phyloP scores from a whole-genome alignment of 2,113 vertebrate species.

The Megalops atlanticus region DNA sequence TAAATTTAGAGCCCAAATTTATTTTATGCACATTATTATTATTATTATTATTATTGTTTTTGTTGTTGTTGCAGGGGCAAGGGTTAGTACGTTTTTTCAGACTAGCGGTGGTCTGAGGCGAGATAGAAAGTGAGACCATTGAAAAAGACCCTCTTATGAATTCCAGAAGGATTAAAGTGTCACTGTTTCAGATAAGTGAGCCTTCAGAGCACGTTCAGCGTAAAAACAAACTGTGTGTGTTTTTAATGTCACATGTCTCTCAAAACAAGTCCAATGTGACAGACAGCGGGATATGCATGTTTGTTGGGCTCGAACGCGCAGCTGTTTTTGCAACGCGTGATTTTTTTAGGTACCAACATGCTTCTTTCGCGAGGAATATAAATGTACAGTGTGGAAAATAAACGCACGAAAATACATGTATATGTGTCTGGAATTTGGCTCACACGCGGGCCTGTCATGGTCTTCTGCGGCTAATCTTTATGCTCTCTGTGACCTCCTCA shows the following conservation, averaged over 20 bases:
- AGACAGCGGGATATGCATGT: neutral
- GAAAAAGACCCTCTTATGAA: too few species aligned
- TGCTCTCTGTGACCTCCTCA: conserved; percentile 98
- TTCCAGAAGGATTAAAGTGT: neutral
- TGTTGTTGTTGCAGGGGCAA: neutral
- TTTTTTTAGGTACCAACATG: neutral
- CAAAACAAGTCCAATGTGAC: conserved; percentile 4
- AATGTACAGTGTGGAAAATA: conserved; percentile 24
- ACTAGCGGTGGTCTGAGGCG: neutral
- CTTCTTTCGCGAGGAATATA: neutral
- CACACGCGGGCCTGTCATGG: conserved; percentile 79
- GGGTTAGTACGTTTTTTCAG: neutral
- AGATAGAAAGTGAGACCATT: neutral
- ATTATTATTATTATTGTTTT: conserved; percentile 1
- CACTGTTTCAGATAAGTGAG: neutral
- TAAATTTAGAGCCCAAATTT: too few species aligned
- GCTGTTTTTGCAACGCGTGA: neutral
- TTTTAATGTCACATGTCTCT: conserved; percentile 14
- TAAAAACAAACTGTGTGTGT: neutral
- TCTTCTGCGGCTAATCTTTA: conserved; percentile 98
- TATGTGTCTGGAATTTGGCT: conserved; percentile 80
- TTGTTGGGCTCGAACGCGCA: neutral
- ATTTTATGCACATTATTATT: neutral
- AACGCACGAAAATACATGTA: conserved; percentile 27
- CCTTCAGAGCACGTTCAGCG: neutral